A percentile compares a stretch with the other conserved stretches of the same genome.
These are phyloP conservation scores for Tanytarsus gracilentus DNA, from an alignment of 2,888 invertebrate genomes.

Conservation along the genomic window DNA sequence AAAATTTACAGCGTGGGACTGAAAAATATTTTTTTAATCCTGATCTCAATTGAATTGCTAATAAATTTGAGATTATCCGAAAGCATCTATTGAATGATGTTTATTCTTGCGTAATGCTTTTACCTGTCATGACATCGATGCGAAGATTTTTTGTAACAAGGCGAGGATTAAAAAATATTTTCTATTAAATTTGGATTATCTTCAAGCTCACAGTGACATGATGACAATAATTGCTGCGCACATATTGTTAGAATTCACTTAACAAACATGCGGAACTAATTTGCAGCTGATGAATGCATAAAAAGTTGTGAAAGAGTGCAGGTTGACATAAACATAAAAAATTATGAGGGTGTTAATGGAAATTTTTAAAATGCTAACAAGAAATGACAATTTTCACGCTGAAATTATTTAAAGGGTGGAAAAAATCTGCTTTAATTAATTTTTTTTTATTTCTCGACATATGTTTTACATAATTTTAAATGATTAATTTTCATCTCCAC, in stretches of 20 bases:
- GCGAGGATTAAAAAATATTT: not conserved
- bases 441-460: not conserved
- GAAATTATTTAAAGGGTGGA: not conserved
- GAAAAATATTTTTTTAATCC: too few species aligned
- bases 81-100: not conserved
- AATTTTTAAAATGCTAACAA: not conserved
- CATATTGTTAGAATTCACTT: not conserved
- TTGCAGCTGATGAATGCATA: conserved; percentile 13
- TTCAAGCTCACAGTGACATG: not conserved
- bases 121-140: not conserved
- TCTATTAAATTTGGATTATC: conserved; percentile 22
- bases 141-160: not conserved
- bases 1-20: too few species aligned
- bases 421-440: not conserved
- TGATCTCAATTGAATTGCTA: not conserved
- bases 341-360: conserved; percentile 10
- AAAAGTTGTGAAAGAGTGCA: not conserved
- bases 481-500: not conserved
- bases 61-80: not conserved
- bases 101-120: conserved; percentile 3
- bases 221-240: too few species aligned
- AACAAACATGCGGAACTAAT: not conserved
- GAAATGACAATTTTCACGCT: not conserved
- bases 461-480: too few species aligned
- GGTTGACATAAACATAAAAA: conserved; percentile 5